phyloP scores from a whole-genome alignment of 2,797 vertebrate species.

The Craterocephalus amniculus region DNA sequence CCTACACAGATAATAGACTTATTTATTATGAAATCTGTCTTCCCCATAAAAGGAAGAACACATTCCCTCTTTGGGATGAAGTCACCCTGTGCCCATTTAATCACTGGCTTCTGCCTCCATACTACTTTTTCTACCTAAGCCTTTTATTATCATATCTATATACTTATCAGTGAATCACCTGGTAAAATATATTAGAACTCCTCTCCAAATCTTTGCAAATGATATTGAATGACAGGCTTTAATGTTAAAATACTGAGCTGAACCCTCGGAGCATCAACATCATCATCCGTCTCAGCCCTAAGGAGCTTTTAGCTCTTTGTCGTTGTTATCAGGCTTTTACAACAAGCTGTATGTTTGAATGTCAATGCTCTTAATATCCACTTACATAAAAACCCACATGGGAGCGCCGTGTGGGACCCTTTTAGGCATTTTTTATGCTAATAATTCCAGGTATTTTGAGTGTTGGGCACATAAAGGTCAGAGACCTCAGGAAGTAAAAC shows the following conservation, averaged over 20 bases:
- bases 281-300: neutral
- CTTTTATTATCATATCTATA: neutral
- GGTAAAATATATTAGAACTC: neutral
- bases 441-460: slow-evolving; percentile 8
- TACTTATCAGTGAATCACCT: neutral
- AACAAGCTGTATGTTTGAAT: slow-evolving; percentile 2
- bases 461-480: slow-evolving; percentile 11
- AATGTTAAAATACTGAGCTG: neutral
- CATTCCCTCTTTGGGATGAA: too few species aligned
- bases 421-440: slow-evolving; percentile 21
- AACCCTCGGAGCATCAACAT: slow-evolving; percentile 4
- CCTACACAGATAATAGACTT: too few species aligned
- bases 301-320: slow-evolving; percentile 2
- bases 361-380: slow-evolving; percentile 5
- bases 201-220: neutral
- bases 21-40: too few species aligned
- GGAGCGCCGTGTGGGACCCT: slow-evolving; percentile 9
- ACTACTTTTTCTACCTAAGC: neutral
- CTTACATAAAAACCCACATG: neutral
- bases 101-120: neutral
- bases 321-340: neutral
- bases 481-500: slow-evolving; percentile 1
- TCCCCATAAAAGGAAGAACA: too few species aligned
- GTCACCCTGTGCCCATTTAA: neutral
- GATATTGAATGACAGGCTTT: neutral